These are phyloP conservation scores for Tragelaphus strepsiceros DNA, from an alignment of 2,113 vertebrate genomes.

Conservation along the genomic window DNA sequence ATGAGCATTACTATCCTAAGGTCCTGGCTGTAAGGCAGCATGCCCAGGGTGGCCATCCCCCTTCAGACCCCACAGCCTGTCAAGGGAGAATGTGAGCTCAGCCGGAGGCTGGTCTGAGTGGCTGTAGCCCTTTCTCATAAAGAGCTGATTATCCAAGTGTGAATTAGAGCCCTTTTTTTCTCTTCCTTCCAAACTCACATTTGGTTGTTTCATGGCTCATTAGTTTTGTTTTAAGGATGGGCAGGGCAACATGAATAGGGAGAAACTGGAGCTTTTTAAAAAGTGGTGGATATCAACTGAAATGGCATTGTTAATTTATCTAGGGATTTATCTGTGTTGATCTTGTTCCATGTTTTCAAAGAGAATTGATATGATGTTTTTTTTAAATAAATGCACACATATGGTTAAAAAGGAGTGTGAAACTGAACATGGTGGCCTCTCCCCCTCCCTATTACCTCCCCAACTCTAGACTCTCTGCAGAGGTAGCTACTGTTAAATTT, in stretches of 20 bases:
- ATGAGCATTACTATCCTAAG: neutral
- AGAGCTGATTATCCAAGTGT: neutral
- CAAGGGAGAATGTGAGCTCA: neutral
- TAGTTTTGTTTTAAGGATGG: neutral
- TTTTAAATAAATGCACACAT: neutral
- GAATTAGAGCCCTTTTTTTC: neutral
- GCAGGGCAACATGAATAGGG: neutral
- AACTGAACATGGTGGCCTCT: neutral
- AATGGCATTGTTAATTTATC: neutral
- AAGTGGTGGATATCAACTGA: neutral
- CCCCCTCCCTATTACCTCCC: rapidly evolving
- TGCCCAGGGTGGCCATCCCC: rapidly evolving
- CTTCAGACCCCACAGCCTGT: neutral
- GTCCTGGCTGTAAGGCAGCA: neutral
- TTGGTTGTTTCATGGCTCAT: neutral
- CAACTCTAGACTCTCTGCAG: neutral
- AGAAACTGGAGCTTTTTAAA: neutral
- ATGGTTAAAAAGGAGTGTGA: neutral
- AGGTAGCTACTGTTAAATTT: neutral
- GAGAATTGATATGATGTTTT: neutral
- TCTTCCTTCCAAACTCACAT: neutral
- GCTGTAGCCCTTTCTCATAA: neutral
- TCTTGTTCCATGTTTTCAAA: neutral
- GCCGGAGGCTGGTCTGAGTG: neutral
- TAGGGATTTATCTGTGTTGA: neutral